A percentile compares a stretch with the other conserved stretches of the same genome.
Conservation (phyloP, 2,888 invertebrate species). For the Acanthosoma haemorrhoidale region DNA sequence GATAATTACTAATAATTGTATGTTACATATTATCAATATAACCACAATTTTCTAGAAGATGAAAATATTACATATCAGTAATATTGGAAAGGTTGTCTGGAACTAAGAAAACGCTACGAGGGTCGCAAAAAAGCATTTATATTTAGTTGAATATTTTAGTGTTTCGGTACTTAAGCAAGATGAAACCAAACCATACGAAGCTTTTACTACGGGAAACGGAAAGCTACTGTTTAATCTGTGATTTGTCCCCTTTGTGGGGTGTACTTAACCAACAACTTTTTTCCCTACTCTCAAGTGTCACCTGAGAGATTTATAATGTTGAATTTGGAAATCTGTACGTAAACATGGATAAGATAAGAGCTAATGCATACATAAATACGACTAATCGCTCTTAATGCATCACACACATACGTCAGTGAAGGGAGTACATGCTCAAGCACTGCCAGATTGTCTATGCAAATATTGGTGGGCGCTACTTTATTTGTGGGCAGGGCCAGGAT, state of each 20-base stretch:
- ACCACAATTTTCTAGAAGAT: too few species aligned
- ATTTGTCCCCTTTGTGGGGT: background rate
- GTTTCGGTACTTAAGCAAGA: too few species aligned
- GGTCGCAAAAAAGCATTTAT: too few species aligned
- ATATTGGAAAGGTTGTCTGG: too few species aligned
- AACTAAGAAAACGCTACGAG: too few species aligned
- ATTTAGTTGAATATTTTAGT: too few species aligned
- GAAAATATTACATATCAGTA: too few species aligned
- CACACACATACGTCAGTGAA: background rate
- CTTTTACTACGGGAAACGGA: background rate
- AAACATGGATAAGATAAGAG: background rate
- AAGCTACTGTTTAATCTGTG: background rate
- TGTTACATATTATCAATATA: too few species aligned
- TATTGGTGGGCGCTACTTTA: background rate
- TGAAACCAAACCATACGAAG: background rate
- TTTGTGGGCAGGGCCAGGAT: background rate
- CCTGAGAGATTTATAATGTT: conserved; percentile 1
- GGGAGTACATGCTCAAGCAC: background rate
- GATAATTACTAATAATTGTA: too few species aligned
- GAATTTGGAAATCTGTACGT: conserved; percentile 4
- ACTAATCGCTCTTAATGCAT: conserved; percentile 22
- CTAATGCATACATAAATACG: background rate
- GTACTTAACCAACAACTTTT: background rate
- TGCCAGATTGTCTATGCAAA: background rate
- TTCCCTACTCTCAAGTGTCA: background rate